These are phyloP conservation scores for Phainopepla nitens DNA, from an alignment of 2,113 vertebrate genomes.

Conservation along the genomic window DNA sequence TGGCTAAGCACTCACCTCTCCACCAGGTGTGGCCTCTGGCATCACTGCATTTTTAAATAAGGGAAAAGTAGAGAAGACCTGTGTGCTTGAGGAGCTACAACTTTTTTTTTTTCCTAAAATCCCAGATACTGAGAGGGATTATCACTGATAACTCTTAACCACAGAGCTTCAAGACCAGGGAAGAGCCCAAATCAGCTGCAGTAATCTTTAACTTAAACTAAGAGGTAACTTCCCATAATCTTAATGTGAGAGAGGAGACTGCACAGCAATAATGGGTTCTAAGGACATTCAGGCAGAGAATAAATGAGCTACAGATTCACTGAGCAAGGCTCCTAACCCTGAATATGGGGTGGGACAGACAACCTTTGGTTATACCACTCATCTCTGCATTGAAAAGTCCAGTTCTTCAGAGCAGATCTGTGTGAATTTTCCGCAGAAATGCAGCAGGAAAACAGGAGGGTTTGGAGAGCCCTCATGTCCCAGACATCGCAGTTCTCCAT, in stretches of 20 bases:
- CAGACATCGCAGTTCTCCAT: too few species aligned
- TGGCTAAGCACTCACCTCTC: background rate
- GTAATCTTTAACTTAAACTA: background rate
- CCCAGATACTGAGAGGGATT: background rate
- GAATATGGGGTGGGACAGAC: rapidly evolving
- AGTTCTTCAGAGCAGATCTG: background rate
- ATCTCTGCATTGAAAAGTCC: background rate
- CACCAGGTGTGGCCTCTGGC: background rate
- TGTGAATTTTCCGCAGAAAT: background rate
- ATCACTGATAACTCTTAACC: background rate
- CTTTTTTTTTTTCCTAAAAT: background rate
- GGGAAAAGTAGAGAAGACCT: background rate
- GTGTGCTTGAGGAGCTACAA: background rate
- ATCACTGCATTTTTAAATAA: background rate
- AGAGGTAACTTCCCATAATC: background rate
- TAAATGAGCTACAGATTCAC: background rate
- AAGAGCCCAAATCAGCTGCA: background rate
- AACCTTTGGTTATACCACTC: background rate
- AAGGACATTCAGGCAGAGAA: rapidly evolving
- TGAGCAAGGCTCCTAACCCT: background rate
- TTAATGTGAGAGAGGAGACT: background rate
- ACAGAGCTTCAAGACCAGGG: background rate
- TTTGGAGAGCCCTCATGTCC: rapidly evolving
- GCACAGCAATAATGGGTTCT: background rate
- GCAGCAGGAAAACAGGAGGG: background rate